phyloP scores from a whole-genome alignment of 2,888 invertebrate genomes.

The Sesia bembeciformis region DNA sequence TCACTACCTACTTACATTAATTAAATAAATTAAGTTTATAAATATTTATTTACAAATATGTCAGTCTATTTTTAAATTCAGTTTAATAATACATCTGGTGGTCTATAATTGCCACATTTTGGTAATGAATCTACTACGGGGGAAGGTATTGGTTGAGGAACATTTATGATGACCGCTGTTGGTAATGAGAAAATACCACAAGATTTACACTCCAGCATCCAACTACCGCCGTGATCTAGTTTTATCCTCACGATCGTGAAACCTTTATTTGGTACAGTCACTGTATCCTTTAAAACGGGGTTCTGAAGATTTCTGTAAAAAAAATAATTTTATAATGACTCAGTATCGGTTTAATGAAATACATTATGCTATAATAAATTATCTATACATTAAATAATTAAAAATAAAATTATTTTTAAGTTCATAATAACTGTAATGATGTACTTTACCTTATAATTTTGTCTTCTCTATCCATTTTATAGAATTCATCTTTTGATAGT shows the following conservation, averaged over 20 bases:
- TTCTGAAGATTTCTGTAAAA: constrained; percentile 59
- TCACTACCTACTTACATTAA: background rate
- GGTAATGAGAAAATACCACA: constrained; percentile 54
- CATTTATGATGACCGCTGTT: constrained; percentile 60
- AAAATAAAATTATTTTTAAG: too few relatives aligned
- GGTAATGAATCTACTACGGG: constrained; percentile 57
- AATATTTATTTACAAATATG: background rate
- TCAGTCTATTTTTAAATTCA: constrained; percentile 11
- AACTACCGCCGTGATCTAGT: constrained; percentile 71
- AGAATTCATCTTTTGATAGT: constrained; percentile 46
- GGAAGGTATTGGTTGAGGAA: constrained; percentile 53
- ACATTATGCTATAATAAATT: background rate
- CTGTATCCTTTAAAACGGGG: constrained; percentile 76
- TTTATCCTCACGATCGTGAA: constrained; percentile 69
- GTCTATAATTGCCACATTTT: constrained; percentile 64
- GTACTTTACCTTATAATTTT: constrained; percentile 41
- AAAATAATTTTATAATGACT: constrained; percentile 1
- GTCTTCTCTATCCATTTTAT: constrained; percentile 36
- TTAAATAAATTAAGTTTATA: background rate
- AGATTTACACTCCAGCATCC: constrained; percentile 61
- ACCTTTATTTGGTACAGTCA: constrained; percentile 78
- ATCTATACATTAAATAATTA: background rate
- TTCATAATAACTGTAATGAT: too few relatives aligned
- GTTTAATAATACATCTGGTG: constrained; percentile 59
- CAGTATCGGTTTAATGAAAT: too few relatives aligned